phyloP scores from a whole-genome alignment of 2,797 vertebrate genomes.

The Vultur gryphus region DNA sequence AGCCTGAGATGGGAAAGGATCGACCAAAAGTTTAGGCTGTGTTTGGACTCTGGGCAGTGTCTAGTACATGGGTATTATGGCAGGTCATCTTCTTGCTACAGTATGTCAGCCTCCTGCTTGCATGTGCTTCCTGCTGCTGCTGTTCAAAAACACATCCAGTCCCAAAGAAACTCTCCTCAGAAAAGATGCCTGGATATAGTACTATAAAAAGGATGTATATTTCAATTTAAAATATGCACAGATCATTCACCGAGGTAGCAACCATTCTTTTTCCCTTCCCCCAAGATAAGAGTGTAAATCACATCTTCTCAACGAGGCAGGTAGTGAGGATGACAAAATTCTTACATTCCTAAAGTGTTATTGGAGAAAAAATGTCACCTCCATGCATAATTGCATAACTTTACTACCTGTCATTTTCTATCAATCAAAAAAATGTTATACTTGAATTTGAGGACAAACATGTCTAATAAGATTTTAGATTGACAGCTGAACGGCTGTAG shows the following conservation, averaged over 20 bases:
- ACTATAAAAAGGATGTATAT: slow-evolving; percentile 64
- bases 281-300: slow-evolving; percentile 62
- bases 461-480: slow-evolving; percentile 30
- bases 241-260: slow-evolving; percentile 48
- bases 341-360: slow-evolving; percentile 62
- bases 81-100: not conserved
- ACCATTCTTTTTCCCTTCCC: slow-evolving; percentile 44
- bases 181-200: slow-evolving; percentile 11
- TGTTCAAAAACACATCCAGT: not conserved
- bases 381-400: slow-evolving; percentile 61
- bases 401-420: slow-evolving; percentile 54
- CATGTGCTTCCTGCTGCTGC: not conserved
- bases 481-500: slow-evolving; percentile 17
- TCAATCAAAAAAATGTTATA: slow-evolving; percentile 42
- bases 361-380: slow-evolving; percentile 64
- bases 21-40: not conserved
- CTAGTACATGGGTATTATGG: not conserved
- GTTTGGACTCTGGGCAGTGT: not conserved
- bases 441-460: slow-evolving; percentile 20
- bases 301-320: slow-evolving; percentile 63
- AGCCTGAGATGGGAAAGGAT: not conserved
- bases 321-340: slow-evolving; percentile 62
- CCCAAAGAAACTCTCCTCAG: slow-evolving; percentile 10
- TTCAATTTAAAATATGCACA: slow-evolving; percentile 59
- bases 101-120: not conserved